Base-by-base conservation (phyloP, 2,113 vertebrate species). In the Haemorhous mexicanus region DNA sequence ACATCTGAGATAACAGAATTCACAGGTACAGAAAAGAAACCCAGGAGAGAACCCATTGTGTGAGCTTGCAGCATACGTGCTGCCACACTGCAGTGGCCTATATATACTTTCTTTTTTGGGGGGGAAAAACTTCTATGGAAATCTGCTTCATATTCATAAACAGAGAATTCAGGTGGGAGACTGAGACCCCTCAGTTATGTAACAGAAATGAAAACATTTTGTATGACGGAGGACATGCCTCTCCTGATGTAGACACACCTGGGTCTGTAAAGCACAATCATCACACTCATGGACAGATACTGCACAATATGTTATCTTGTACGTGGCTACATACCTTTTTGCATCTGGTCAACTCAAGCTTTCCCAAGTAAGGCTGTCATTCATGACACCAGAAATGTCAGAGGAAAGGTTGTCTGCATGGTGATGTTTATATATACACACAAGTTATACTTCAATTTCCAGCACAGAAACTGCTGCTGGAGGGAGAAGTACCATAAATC, bases 181-280 rank as follows among this genome's bases (percentile, higher is more conserved):
- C 66, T 20, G 20, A 87, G 16, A 46, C 22, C 3, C 30, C 37
- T 47, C 7, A 75, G 20, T 46, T 32, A 22, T 21, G 2, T 28
- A 74, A 70, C 9, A 89, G 32, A 39, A 66, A 74, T 14, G 35
- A 58, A 83, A 73, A 2, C 6, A 5, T 30, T 64, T 61, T 47
- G 19, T 35, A 27, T 1, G 7, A 50, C 0, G 0, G 39, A 85
- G 23, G 11, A 23, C 43, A 44, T 11, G 27, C 11, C 13, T 47
- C 16, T 47, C 32, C 24, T 62, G 37, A 37, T 0, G 0, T 9
- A 30, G 13, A 21, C 23, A 26, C 30, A 32, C 22, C 4, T 2
- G 11, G 53, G 28, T 13, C 20, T 82, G 15, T 26, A 18, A 80
- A 21, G 23, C 19, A 52, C 33, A 47, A 32, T 9, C 30, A 56